Evolutionary conservation across 2,797 vertebrate genomes (phyloP), one percentile per base, ranked within the genome.

Genomic region (Glyptemys insculpta): DNA sequence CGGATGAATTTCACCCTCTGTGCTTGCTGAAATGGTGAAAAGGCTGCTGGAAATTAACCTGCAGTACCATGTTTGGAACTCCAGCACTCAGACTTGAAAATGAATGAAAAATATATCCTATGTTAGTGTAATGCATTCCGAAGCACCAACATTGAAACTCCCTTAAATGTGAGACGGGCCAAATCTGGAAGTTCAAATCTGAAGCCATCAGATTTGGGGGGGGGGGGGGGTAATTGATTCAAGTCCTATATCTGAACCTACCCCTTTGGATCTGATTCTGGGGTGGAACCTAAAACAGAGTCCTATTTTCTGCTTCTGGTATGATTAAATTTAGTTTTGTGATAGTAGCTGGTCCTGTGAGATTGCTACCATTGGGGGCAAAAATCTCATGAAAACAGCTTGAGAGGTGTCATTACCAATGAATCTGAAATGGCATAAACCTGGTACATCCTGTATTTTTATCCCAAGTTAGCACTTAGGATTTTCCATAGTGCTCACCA

Each of bases 391-490:
- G 19, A 34, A 88, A 96, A 68, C 7, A 11, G 62, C 19, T 72
- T 21, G 9, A 72, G 65, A 12, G n/a, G 19, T 12, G 16, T 72
- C 18, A 21, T 31, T 53, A n/a, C 79, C 23, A 9, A 44, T 78
- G 41, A 25, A n/a, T 27, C 68, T 79, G 49, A 94, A 92, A 83
- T 82, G 82, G 44, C 19, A 47, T 74, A 23, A 72, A 72, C 37
- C n/a, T 81, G 81, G 68, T 94, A 29, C 49, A 47, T 76, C 56
- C 4, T 41, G 18, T 88, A 74, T 34, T 93, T 94, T 93, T 90
- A 81, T 90, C 88, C 76, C 54, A 52, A 4, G 68, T 56, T 72
- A 95, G 79, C 94, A 85, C 56, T 86, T 85, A 83, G n/a, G n/a
- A n/a, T n/a, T n/a, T n/a, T n/a, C n/a, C n/a, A n/a, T n/a, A n/a